Percentiles rank a stretch among this genome's conserved stretches.
phyloP scores from a whole-genome alignment of 1,140 invertebrate species.

The Leptopilina clavipes region DNA sequence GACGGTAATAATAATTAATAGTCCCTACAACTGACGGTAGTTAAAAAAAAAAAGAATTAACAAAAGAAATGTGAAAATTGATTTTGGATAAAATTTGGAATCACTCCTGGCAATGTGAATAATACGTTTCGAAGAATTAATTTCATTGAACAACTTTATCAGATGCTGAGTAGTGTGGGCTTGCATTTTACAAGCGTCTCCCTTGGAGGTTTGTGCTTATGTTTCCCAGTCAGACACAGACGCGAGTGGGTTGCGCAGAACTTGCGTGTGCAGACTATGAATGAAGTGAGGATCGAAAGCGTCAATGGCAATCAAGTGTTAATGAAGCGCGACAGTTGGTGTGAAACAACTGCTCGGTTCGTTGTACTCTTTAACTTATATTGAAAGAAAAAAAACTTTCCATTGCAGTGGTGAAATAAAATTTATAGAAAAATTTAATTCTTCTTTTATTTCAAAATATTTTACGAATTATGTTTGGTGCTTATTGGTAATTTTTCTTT shows the following conservation, averaged over 20 bases:
- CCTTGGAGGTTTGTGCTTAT: constrained; percentile 4
- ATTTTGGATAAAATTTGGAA: too few relatives aligned
- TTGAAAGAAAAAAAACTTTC: not conserved
- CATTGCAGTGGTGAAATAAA: not conserved
- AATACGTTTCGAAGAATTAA: not conserved
- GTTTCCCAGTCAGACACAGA: constrained; percentile 39
- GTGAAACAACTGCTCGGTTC: constrained; percentile 43
- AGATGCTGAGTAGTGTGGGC: constrained; percentile 20
- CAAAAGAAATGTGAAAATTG: too few relatives aligned
- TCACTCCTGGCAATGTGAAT: too few relatives aligned
- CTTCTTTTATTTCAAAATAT: too few relatives aligned
- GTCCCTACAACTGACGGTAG: too few relatives aligned
- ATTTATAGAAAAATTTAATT: too few relatives aligned
- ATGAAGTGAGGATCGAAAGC: constrained; percentile 52
- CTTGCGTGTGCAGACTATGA: constrained; percentile 46
- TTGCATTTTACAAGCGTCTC: constrained; percentile 5
- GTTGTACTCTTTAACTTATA: constrained; percentile 19
- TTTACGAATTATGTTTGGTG: too few relatives aligned
- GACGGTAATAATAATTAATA: too few relatives aligned
- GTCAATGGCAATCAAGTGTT: constrained; percentile 55
- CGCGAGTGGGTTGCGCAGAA: constrained; percentile 53
- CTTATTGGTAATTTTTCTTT: too few relatives aligned
- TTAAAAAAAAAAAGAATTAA: too few relatives aligned
- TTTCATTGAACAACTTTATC: constrained; percentile 10
- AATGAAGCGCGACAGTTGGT: constrained; percentile 61